Evolutionary conservation across 2,113 vertebrate species (phyloP), one percentile per base, ranked within the genome.

Genomic region (Tor tambroides): DNA sequence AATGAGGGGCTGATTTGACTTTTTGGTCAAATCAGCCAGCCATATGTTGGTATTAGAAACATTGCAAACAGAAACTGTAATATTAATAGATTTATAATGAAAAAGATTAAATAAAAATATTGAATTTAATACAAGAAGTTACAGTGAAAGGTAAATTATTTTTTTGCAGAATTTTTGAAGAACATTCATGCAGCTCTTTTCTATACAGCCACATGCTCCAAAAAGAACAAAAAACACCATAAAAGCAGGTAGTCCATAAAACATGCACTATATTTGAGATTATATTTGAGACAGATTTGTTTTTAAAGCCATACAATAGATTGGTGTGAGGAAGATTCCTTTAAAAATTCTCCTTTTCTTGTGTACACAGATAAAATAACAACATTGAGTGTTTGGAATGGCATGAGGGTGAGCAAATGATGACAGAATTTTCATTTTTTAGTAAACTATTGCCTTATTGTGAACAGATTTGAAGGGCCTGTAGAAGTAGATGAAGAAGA

Each of bases 401-500:
- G 41, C 32, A 38, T 11, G 71, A 74, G 71, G 71, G 71, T 74
- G 2, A 74, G 71, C 19, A n/a, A 74, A 46, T 46, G 0, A 38
- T 72, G 19, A 38, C 8, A 72, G 8, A 38, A 71, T 71, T 35
- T 38, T 23, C 9, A 2, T 74, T 26, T 43, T 35, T 71, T 9
- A 7, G 38, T 75, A 6, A 46, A 46, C n/a, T 75, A 7, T 46
- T 43, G 15, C 46, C 28, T 28, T 19, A 49, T 32, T 54, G 46
- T 28, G 26, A 28, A 61, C 3, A 2, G 51, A 80, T 80, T 61
- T 61, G 46, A 78, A 19, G 4, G 26, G 75, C 43, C 46, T 32
- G 28, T 43, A 75, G 38, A 38, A 80, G 65, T 35, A 75, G 75
- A 65, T 86, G 15, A 65, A 81, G 71, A 41, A 51, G 85, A 89